Conservation (phyloP, 2,797 vertebrate genomes). For the Falco rusticolus region DNA sequence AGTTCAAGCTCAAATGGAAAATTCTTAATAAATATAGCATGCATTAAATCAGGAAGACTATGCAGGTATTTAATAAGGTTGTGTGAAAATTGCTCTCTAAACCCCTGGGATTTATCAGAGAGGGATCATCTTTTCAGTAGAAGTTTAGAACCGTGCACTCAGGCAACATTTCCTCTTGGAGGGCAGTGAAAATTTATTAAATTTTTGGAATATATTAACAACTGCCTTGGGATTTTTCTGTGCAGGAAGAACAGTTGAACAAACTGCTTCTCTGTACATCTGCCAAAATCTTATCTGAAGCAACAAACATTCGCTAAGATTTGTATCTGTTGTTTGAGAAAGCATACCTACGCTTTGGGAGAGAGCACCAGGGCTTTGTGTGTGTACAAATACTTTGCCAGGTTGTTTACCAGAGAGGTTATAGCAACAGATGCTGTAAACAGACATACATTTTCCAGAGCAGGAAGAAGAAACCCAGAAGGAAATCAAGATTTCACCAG, state of each 20-base stretch:
- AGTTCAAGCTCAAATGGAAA: not conserved
- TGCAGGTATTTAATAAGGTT: not conserved
- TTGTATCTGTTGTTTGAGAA: not conserved
- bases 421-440: conserved; percentile 11
- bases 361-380: not conserved
- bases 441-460: conserved; percentile 24
- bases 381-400: not conserved
- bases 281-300: not conserved
- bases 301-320: not conserved
- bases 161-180: not conserved
- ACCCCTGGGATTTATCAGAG: not conserved
- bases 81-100: not conserved
- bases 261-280: not conserved
- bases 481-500: conserved; percentile 21
- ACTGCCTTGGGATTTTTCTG: not conserved
- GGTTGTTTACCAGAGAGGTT: conserved; percentile 5
- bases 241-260: not conserved
- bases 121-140: not conserved
- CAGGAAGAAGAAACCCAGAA: conserved; percentile 49
- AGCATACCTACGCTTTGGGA: not conserved
- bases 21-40: not conserved
- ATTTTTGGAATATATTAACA: not conserved
- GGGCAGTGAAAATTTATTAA: not conserved
- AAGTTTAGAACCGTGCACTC: not conserved
- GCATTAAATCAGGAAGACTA: not conserved